Evolutionary conservation across 2,888 invertebrate species (phyloP).

Genomic region (Stenodera caucasica): DNA sequence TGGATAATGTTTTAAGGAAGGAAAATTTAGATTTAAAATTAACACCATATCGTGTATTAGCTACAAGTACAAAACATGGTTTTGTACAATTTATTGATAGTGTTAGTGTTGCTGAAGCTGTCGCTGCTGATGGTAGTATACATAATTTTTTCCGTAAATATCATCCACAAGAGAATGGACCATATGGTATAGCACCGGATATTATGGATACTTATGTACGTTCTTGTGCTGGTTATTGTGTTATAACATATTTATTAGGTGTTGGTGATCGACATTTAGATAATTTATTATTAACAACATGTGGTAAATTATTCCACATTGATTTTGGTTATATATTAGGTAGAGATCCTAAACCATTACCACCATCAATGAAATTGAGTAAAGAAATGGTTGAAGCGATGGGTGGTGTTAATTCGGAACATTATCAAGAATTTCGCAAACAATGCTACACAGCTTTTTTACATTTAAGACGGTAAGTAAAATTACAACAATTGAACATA

Average conservation of each 20-base stretch:
- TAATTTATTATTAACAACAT: constrained; percentile 88
- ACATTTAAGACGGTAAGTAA: constrained; percentile 88
- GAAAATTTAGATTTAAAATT: constrained; percentile 96
- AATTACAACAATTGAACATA: too few relatives aligned
- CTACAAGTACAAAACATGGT: constrained; percentile 94
- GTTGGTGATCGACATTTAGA: constrained; percentile 98
- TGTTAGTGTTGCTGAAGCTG: constrained; percentile 87
- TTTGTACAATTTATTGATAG: constrained; percentile 97
- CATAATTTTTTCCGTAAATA: constrained; percentile 91
- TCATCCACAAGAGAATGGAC: constrained; percentile 83
- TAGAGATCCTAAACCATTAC: constrained; percentile 97
- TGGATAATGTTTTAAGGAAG: constrained; percentile 91
- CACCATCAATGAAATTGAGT: constrained; percentile 98
- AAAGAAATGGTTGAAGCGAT: constrained; percentile 99
- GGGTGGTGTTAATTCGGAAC: constrained; percentile 88
- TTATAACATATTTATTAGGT: constrained; percentile 96
- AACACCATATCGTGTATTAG: constrained; percentile 93
- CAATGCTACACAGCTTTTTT: constrained; percentile 95
- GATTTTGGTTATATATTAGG: constrained; percentile 98
- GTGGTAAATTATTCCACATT: constrained; percentile 93
- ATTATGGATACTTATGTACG: constrained; percentile 97
- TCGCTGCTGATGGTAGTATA: constrained; percentile 85
- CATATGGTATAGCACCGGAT: constrained; percentile 89
- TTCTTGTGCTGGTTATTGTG: constrained; percentile 97
- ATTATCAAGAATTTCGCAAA: constrained; percentile 92